Evolutionary conservation across 2,113 vertebrate genomes (phyloP), one percentile per base, ranked within the genome.

Genomic region (Myotis yumanensis): DNA sequence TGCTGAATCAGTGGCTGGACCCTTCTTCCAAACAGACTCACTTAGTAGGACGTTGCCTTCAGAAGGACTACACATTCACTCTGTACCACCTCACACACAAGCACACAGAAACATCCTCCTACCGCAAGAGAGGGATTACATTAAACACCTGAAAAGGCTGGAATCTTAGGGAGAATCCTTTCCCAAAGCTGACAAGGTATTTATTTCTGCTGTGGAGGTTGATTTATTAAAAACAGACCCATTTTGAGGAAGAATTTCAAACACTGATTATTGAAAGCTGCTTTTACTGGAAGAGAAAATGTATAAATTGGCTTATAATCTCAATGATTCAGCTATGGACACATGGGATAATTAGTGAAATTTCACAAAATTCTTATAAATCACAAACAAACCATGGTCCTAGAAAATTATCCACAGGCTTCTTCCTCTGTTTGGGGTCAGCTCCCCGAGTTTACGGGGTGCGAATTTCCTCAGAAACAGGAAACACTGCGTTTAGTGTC

Each of bases 331-430:
- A 59, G 52, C 8, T 96, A 86, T 73, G 17, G 40, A 59, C 23
- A 91, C 23, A 30, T 2, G 0, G 59, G 89, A 86, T 54, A 92
- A 66, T 86, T 37, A 86, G 84, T 16, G 68, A 68, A 79, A 85
- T 82, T 95, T 72, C 95, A 89, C 6, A 52, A 75, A 57, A 28
- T 94, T 75, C 69, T 85, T 93, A 79, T 77, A 96, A 84, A 48
- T 43, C 72, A 95, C 57, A 93, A 93, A 86, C 11, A 92, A 77
- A 59, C n/a, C 25, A 54, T 3, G 9, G 16, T 62, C 76, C 73
- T 72, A 89, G 75, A 79, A 85, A 93, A 85, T 79, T 59, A 89
- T 40, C 62, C 76, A 18, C 15, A 51, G 51, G 23, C 40, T 18
- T 9, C 32, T 93, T 71, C 32, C 28, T 91, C n/a, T 62, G 51